Evolutionary conservation across 2,113 vertebrate species (phyloP).

Genomic region (Phylloscopus whistleri): DNA sequence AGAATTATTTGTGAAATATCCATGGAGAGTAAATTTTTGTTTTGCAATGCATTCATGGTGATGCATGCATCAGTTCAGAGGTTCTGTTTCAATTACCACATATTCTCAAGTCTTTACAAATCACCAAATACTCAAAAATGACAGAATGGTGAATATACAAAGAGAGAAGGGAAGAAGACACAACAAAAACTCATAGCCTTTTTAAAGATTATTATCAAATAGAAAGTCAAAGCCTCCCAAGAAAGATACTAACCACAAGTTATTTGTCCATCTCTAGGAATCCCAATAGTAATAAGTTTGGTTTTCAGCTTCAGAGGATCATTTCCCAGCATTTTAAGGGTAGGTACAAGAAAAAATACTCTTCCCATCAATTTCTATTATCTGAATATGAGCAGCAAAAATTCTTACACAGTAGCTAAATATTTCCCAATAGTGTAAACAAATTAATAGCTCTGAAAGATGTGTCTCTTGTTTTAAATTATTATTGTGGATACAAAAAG

Average conservation of each 20-base stretch:
- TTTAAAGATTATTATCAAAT: neutral
- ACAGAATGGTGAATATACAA: neutral
- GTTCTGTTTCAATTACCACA: neutral
- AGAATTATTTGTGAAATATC: neutral
- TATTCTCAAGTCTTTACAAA: neutral
- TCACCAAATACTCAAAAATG: neutral
- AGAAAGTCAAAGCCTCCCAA: neutral
- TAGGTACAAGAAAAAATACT: neutral
- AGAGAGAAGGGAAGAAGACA: accelerated
- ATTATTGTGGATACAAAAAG: neutral
- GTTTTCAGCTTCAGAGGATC: neutral
- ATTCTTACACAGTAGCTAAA: neutral
- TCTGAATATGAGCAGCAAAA: neutral
- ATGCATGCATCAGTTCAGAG: neutral
- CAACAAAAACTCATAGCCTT: neutral
- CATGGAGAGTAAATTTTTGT: neutral
- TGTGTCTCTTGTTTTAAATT: neutral
- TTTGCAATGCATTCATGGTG: neutral
- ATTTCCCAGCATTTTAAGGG: neutral
- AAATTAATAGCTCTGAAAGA: neutral
- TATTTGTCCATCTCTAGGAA: neutral
- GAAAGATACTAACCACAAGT: neutral
- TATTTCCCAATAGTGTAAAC: neutral
- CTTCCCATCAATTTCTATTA: neutral
- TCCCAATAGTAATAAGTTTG: neutral